Evolutionary conservation across 2,797 vertebrate genomes (phyloP), one percentile per base, ranked within the genome.

Genomic region (Pempheris klunzingeri): DNA sequence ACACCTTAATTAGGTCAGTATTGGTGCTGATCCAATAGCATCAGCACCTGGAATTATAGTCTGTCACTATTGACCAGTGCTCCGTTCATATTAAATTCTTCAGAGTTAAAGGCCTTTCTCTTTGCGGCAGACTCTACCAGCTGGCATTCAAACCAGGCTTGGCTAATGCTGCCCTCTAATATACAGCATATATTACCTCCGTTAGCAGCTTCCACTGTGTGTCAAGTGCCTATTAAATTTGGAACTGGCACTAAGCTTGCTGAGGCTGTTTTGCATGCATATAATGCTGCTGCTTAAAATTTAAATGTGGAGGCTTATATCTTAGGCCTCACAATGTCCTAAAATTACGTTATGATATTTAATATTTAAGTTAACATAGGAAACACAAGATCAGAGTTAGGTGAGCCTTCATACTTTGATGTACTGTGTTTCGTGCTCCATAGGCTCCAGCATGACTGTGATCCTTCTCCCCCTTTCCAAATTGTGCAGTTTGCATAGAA

Each of bases 201-300:
- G 70, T 84, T 82, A 69, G 72, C 70, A 75, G 79, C 81, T 86
- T 79, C 83, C 47, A 54, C 38, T 77, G 66, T 70, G 60, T 72
- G 68, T 88, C 74, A 86, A 88, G 80, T 84, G 75, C 55, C 80
- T 61, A 76, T 88, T 92, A 83, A 82, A 84, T 77, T 74, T 82
- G 63, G 67, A 59, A 47, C 67, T 71, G 80, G 80, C 80, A 80
- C 73, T 61, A 77, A 82, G 77, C 80, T 80, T 53, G 55, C 59
- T 54, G 74, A 71, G 70, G 52, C 81, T 76, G 50, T 61, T 82
- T 44, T 82, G 58, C 64, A 76, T 86, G 59, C 69, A 78, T 74
- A 79, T 78, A 81, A 84, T 82, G 34, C 71, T 57, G 49, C 79
- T 78, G 26, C 82, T 88, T 83, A 64, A 80, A 59, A 69, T 81